phyloP scores from a whole-genome alignment of 2,888 invertebrate species.

The Copidosoma aretas region DNA sequence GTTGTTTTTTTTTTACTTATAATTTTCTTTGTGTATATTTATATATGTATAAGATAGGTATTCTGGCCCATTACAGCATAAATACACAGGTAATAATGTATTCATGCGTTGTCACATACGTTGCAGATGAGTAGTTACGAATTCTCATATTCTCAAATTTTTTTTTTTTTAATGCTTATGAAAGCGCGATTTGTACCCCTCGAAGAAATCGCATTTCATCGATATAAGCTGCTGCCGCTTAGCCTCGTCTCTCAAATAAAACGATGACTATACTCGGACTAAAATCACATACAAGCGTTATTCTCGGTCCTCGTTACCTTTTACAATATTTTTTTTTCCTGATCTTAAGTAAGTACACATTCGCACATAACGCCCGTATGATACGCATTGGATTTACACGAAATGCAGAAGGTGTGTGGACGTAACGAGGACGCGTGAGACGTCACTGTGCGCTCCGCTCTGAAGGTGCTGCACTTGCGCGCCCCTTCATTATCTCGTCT shows the following conservation, averaged over 20 bases:
- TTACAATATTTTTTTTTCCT: slow-evolving; percentile 41
- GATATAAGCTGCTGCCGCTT: neutral
- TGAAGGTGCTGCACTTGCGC: neutral
- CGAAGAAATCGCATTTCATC: slow-evolving; percentile 23
- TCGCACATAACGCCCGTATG: too few relatives aligned
- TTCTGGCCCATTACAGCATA: slow-evolving; percentile 47
- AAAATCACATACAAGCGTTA: slow-evolving; percentile 21
- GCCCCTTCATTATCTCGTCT: neutral
- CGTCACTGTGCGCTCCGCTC: slow-evolving; percentile 18
- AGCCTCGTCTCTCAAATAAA: slow-evolving; percentile 12
- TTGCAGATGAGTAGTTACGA: neutral
- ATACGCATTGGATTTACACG: neutral
- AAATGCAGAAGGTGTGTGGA: neutral
- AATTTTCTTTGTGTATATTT: slow-evolving; percentile 47
- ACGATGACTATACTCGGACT: slow-evolving; percentile 24
- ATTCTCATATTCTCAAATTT: neutral
- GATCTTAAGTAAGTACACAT: neutral
- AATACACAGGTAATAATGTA: slow-evolving; percentile 44
- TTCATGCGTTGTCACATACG: slow-evolving; percentile 41
- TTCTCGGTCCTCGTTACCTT: slow-evolving; percentile 13
- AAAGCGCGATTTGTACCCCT: slow-evolving; percentile 28
- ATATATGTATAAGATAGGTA: slow-evolving; percentile 57
- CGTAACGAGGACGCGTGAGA: slow-evolving; percentile 29
- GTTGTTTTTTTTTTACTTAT: neutral
- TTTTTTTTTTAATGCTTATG: neutral